Conservation (phyloP, 2,797 vertebrate species). For the Tenualosa thibaudeaui region DNA sequence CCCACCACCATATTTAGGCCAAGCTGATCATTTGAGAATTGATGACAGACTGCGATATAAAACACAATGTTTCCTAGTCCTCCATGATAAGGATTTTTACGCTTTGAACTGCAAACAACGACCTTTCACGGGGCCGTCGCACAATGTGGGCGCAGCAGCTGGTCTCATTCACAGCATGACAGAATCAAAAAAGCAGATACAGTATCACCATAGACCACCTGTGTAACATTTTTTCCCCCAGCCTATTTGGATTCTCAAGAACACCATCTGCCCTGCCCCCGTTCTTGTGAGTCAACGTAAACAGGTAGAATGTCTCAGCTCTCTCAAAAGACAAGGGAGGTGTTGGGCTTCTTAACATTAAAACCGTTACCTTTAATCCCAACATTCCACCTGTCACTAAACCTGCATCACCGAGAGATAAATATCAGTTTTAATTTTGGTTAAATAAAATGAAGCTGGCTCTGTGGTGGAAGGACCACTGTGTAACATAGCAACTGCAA, state of each 20-base stretch:
- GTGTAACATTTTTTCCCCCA: constrained; percentile 69
- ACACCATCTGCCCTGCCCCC: constrained; percentile 51
- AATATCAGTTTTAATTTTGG: constrained; percentile 43
- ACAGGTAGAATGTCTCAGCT: constrained; percentile 26
- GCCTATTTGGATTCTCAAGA: constrained; percentile 61
- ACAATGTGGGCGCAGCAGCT: constrained; percentile 61
- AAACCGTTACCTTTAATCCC: constrained; percentile 23
- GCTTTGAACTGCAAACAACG: constrained; percentile 36
- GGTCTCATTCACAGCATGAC: constrained; percentile 44
- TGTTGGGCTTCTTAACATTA: not conserved
- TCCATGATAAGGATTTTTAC: constrained; percentile 33
- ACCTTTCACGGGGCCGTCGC: constrained; percentile 37
- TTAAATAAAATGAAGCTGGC: constrained; percentile 23
- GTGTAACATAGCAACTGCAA: constrained; percentile 47
- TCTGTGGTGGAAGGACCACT: constrained; percentile 35
- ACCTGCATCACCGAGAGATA: constrained; percentile 30
- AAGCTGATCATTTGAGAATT: not conserved
- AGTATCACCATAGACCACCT: constrained; percentile 73
- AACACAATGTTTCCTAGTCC: constrained; percentile 32
- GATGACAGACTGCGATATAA: constrained; percentile 21
- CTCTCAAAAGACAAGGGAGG: constrained; percentile 37
- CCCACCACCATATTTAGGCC: not conserved
- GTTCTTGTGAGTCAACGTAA: constrained; percentile 8
- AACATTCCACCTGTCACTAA: constrained; percentile 48
- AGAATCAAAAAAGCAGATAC: constrained; percentile 61